A percentile compares a stretch with the other conserved stretches of the same genome.
Evolutionary conservation across 2,113 vertebrate species (phyloP).

Genomic region (Eretmochelys imbricata): DNA sequence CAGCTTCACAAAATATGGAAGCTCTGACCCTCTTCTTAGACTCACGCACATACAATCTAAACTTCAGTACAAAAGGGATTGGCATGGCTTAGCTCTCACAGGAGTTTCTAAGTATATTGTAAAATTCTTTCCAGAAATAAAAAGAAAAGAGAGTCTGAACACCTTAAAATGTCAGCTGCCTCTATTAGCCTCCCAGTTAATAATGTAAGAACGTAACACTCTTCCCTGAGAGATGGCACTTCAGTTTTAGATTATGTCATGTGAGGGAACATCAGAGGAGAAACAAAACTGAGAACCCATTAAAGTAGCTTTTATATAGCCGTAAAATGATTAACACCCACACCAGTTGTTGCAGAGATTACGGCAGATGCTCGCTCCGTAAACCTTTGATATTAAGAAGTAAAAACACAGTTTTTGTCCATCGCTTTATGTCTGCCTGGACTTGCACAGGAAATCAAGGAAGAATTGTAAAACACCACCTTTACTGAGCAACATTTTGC

Average conservation of each 20-base stretch:
- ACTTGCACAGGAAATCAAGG: constrained; percentile 65
- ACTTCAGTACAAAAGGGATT: background rate
- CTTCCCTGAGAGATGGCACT: background rate
- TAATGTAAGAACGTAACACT: background rate
- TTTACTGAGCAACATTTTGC: constrained; percentile 10
- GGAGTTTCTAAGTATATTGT: background rate
- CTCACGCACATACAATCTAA: background rate
- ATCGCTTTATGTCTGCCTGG: constrained; percentile 24
- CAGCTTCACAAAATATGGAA: constrained; percentile 1
- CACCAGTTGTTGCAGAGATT: constrained; percentile 1
- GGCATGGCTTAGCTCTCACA: constrained; percentile 7
- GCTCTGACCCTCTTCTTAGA: background rate
- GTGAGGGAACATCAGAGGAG: background rate
- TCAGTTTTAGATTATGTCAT: constrained; percentile 22
- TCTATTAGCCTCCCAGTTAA: constrained; percentile 30
- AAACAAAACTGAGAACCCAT: background rate
- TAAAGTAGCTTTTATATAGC: constrained; percentile 15
- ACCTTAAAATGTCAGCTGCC: constrained; percentile 30
- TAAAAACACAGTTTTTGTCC: constrained; percentile 24
- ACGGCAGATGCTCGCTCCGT: constrained; percentile 25
- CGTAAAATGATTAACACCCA: constrained; percentile 13
- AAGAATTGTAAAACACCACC: constrained; percentile 53
- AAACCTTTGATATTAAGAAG: constrained; percentile 48
- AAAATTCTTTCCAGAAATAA: constrained; percentile 34
- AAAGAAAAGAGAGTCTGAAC: background rate